Conservation (phyloP, 2,888 invertebrate genomes). For the Unio pictorum region DNA sequence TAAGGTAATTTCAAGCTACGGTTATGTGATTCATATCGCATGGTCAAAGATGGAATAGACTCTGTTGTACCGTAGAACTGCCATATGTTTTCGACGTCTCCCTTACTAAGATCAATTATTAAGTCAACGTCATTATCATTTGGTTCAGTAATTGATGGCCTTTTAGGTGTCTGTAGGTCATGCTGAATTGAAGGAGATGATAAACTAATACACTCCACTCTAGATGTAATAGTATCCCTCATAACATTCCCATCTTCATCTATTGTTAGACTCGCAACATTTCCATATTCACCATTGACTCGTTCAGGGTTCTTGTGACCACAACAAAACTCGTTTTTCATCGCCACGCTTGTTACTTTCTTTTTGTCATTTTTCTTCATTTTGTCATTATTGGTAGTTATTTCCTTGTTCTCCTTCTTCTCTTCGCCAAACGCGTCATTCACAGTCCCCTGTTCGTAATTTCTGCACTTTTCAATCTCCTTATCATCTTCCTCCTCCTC, state of each 20-base stretch:
- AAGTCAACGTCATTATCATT: conserved; percentile 52
- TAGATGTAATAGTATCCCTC: no score
- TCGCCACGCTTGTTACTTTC: conserved; percentile 26
- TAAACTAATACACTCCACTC: no score
- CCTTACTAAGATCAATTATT: conserved; percentile 55
- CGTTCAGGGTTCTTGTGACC: neutral
- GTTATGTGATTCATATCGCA: conserved; percentile 21
- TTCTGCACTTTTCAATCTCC: conserved; percentile 15
- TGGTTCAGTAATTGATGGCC: conserved; percentile 23
- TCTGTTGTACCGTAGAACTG: conserved; percentile 51
- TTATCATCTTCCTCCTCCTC: conserved; percentile 19
- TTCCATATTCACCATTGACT: no score
- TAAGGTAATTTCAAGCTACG: conserved; percentile 5
- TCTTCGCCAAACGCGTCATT: conserved; percentile 11
- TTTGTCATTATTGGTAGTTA: conserved; percentile 17
- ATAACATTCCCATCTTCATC: no score
- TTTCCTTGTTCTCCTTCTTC: conserved; percentile 14
- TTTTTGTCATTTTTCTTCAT: conserved; percentile 29
- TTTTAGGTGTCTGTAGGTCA: conserved; percentile 19
- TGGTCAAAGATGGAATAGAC: conserved; percentile 32
- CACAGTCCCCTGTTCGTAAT: conserved; percentile 18
- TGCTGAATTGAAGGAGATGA: no score
- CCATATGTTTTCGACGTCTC: conserved; percentile 35
- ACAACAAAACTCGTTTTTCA: conserved; percentile 12
- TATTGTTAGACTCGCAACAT: no score